Evolutionary conservation across 64 coral and sea anemone genomes (phyloP).

Genomic region (Astreopora myriophthalma): DNA sequence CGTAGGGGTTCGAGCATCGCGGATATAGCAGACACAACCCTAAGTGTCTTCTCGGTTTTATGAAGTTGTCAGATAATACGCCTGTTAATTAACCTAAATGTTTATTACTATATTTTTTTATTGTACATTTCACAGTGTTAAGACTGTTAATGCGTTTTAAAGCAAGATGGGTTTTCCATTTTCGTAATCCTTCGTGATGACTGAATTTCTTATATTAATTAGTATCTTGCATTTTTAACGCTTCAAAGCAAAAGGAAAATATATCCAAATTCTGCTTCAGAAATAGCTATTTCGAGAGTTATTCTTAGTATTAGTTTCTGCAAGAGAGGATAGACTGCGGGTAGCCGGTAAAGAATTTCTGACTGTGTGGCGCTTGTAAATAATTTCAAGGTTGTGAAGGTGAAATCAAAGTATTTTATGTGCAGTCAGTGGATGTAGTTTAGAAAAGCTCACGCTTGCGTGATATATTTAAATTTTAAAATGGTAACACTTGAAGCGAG

Average conservation of each 20-base stretch:
- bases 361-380: background rate
- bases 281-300: too few species aligned
- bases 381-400: background rate
- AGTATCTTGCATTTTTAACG: background rate
- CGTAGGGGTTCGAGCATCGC: background rate
- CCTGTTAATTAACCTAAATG: background rate
- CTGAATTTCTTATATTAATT: background rate
- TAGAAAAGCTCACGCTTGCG: background rate
- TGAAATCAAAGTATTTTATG: background rate
- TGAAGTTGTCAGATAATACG: background rate
- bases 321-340: too few species aligned
- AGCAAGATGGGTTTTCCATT: background rate
- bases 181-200: background rate
- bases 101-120: background rate
- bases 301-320: too few species aligned
- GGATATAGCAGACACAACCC: background rate
- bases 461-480: background rate
- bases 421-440: conserved; percentile 9
- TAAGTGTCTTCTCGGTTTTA: background rate
- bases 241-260: background rate
- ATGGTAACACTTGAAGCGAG: too few species aligned
- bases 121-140: background rate
- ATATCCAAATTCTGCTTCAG: background rate
- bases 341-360: too few species aligned
- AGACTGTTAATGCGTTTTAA: background rate